These are phyloP conservation scores for Cyprinodon brontotheroides DNA, from an alignment of 2,113 vertebrate genomes.

Conservation along the genomic window DNA sequence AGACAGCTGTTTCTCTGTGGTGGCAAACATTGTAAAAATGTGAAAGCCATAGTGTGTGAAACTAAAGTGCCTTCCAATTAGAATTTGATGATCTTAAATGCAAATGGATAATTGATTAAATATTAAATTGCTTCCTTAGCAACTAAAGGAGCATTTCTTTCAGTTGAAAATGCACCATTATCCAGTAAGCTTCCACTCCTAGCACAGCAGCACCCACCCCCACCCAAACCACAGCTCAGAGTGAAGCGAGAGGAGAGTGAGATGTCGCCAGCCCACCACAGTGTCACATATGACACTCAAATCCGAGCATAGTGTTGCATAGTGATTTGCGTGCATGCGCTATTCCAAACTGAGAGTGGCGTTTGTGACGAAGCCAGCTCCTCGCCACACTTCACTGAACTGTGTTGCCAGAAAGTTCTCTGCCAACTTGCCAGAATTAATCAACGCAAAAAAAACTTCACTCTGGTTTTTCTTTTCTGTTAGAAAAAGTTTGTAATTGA, in stretches of 20 bases:
- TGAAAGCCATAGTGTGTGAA: background rate
- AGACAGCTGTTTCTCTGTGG: conserved; percentile 48
- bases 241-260: conserved; percentile 51
- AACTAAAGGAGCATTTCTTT: conserved; percentile 8
- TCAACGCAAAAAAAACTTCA: conserved; percentile 59
- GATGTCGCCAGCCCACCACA: conserved; percentile 60
- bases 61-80: conserved; percentile 24
- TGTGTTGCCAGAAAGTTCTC: conserved; percentile 64
- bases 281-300: conserved; percentile 59
- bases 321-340: conserved; percentile 55
- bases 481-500: conserved; percentile 52
- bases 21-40: conserved; percentile 8
- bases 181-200: background rate
- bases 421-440: conserved; percentile 71
- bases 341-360: conserved; percentile 60
- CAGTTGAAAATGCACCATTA: background rate
- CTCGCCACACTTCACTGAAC: conserved; percentile 69
- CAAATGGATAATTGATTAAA: conserved; percentile 25
- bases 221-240: conserved; percentile 22
- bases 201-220: conserved; percentile 28
- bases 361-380: conserved; percentile 62
- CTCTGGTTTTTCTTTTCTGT: conserved; percentile 17
- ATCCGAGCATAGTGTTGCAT: conserved; percentile 58
- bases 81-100: conserved; percentile 26
- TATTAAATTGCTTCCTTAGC: conserved; percentile 34